Conservation (phyloP, 2,797 vertebrate species). For the Hyperoplus lanceolatus region DNA sequence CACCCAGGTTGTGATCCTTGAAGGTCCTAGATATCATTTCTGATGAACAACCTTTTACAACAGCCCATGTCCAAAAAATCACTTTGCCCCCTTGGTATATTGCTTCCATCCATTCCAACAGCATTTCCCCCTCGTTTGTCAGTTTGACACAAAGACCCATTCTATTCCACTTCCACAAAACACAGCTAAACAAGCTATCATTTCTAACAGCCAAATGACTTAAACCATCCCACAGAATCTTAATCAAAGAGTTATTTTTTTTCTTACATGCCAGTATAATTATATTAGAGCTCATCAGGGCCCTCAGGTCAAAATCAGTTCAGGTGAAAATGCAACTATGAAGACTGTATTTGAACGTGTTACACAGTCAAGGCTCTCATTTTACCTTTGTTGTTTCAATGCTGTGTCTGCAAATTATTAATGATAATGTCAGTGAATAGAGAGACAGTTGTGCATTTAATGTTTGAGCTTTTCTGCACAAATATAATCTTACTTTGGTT, state of each 20-base stretch:
- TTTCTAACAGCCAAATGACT: constrained; percentile 26
- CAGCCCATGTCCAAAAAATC: no score
- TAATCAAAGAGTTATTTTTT: constrained; percentile 1
- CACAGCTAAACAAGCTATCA: constrained; percentile 15
- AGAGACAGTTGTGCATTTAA: neutral
- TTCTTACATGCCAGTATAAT: constrained; percentile 34
- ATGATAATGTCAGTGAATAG: neutral
- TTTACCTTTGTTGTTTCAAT: neutral
- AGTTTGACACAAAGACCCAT: constrained; percentile 24
- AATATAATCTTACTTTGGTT: constrained; percentile 2
- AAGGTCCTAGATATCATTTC: no score
- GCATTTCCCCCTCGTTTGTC: neutral
- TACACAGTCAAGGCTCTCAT: neutral
- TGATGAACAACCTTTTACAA: no score
- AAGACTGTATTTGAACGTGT: neutral
- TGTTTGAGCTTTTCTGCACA: constrained; percentile 17
- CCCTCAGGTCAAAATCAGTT: constrained; percentile 27
- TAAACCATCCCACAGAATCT: constrained; percentile 11
- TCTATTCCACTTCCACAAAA: constrained; percentile 6
- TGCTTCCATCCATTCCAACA: no score
- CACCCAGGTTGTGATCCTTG: no score
- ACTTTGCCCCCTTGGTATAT: no score
- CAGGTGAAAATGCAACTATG: constrained; percentile 29
- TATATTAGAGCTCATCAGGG: constrained; percentile 30
- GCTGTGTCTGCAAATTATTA: constrained; percentile 3